Evolutionary conservation across 2,888 invertebrate species (phyloP).

Genomic region (Spialia ferax): DNA sequence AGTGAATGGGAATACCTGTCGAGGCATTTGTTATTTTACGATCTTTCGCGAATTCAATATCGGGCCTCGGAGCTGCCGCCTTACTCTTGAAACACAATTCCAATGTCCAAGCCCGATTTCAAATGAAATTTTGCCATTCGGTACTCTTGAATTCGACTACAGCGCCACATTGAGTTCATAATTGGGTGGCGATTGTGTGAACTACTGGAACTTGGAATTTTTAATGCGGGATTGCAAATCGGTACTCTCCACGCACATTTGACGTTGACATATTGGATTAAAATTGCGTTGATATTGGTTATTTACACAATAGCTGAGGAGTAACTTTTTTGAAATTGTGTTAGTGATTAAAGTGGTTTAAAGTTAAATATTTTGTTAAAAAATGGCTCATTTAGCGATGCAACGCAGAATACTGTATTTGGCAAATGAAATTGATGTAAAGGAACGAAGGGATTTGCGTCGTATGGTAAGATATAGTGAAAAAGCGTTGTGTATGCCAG

Average conservation of each 20-base stretch:
- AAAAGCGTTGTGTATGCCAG: neutral
- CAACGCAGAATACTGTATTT: neutral
- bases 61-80: neutral
- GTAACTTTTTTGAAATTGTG: neutral
- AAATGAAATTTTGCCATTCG: no score
- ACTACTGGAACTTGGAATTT: neutral
- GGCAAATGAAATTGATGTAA: neutral
- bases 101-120: no score
- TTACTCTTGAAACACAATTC: no score
- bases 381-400: neutral
- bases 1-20: neutral
- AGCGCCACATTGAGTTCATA: no score
- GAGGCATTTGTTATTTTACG: neutral
- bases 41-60: neutral
- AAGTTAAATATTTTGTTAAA: neutral
- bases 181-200: neutral
- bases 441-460: neutral
- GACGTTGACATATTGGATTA: neutral
- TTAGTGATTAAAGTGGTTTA: neutral
- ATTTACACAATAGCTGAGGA: neutral
- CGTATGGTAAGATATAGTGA: neutral
- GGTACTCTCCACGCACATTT: neutral
- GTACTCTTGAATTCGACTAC: no score
- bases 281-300: neutral
- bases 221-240: no score